A percentile compares a stretch with the other conserved stretches of the same genome.
These are phyloP conservation scores for Opisthocomus hoazin DNA, from an alignment of 2,113 vertebrate genomes.

Conservation along the genomic window DNA sequence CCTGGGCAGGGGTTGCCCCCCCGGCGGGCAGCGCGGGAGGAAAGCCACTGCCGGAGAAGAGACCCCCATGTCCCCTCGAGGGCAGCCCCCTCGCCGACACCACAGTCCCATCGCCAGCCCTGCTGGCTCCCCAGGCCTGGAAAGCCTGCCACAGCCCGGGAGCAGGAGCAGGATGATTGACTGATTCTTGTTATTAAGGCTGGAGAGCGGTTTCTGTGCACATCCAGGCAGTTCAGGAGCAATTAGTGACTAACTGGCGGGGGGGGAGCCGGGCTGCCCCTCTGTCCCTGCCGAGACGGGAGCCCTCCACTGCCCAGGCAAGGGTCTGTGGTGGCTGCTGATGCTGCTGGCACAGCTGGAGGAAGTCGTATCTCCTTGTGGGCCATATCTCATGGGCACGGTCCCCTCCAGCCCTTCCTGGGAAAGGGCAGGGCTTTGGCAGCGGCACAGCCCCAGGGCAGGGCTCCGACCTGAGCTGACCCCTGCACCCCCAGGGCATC, in stretches of 20 bases:
- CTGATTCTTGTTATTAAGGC: background rate
- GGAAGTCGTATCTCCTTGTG: background rate
- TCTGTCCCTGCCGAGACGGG: background rate
- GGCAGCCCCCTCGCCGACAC: accelerated
- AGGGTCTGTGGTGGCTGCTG: background rate
- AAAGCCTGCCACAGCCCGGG: background rate
- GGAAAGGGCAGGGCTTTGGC: background rate
- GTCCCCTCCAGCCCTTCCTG: background rate
- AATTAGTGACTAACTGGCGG: background rate
- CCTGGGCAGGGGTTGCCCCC: background rate
- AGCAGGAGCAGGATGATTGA: background rate
- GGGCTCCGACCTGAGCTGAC: background rate
- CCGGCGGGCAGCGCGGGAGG: accelerated
- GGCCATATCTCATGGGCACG: background rate
- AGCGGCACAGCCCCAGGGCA: background rate
- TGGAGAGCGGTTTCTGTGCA: background rate
- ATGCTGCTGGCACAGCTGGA: background rate
- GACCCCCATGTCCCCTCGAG: background rate
- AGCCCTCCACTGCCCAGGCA: accelerated
- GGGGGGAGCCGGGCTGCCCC: background rate
- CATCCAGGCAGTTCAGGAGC: background rate
- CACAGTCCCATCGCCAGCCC: background rate
- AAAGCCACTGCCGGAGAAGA: background rate
- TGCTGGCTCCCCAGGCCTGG: background rate
- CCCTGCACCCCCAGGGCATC: background rate